These are phyloP conservation scores for Maccullochella peelii DNA, from an alignment of 2,113 vertebrate species.

Conservation along the genomic window DNA sequence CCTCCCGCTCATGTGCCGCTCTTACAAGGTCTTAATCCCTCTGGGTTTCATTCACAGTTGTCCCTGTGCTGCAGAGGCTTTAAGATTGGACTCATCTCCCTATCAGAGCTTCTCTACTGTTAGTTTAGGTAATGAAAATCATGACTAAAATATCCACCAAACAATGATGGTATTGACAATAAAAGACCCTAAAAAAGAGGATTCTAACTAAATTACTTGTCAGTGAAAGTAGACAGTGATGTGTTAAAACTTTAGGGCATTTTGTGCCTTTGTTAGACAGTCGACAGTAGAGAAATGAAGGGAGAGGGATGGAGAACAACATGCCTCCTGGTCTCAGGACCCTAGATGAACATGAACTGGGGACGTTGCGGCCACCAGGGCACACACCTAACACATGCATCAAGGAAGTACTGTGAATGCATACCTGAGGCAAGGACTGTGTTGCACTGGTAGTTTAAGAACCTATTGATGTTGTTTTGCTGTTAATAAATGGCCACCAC, in stretches of 20 bases:
- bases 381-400: neutral
- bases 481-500: neutral
- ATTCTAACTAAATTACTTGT: neutral
- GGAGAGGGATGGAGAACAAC: neutral
- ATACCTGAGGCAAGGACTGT: neutral
- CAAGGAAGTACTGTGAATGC: neutral
- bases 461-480: neutral
- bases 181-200: neutral
- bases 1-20: conserved; percentile 58
- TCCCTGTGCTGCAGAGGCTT: conserved; percentile 12
- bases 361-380: neutral
- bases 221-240: neutral
- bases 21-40: conserved; percentile 55
- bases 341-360: neutral
- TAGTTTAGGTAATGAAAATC: conserved; percentile 12
- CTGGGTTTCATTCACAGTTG: conserved; percentile 33
- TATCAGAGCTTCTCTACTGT: neutral
- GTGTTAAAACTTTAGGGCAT: neutral
- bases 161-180: neutral
- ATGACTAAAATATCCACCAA: neutral
- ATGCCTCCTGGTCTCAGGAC: neutral
- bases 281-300: neutral
- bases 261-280: neutral
- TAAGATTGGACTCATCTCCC: neutral
- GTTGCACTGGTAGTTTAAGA: neutral